Base-by-base conservation (phyloP, 2,113 vertebrate genomes). In the Zosterops hypoxanthus region DNA sequence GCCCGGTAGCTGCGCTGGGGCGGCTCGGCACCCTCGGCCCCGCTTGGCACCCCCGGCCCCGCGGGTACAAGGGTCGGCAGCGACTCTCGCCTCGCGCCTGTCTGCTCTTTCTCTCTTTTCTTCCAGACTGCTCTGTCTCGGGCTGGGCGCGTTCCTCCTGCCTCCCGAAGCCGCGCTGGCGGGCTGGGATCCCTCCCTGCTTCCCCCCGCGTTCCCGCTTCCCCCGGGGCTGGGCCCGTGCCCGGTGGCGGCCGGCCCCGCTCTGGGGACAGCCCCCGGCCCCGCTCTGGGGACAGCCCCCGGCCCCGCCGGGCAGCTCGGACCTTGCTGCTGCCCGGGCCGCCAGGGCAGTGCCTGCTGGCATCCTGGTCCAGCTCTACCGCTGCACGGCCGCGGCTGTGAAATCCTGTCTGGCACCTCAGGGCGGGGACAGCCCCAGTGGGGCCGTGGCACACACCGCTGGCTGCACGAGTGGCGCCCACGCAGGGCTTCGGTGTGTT, bases 121-220 rank as follows among this genome's bases (percentile, higher is more conserved):
- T 96, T 94, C 66, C 92, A 95, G 95, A 93, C 78, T 17, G 33
- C 85, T 82, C 90, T 88, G 52, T 94, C 90, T 57, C 8, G 57
- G 91, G 94, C 91, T 18, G 42, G 88, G 92, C 72, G 75, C 41
- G 31, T 92, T 83, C 36, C 90, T 93, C 44, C 82, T 82, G 71
- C 76, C 41, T 90, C 36, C 82, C 23, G 92, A 69, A 94, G 92
- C 85, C 14, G 55, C 12, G 55, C 87, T 81, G 26, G 41, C 55
- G 39, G 87, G 63, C 59, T 46, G 50, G n/a, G 36, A 60, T 47
- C 87, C 36, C 36, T 68, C 57, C 70, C 72, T 33, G 52, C 65
- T 83, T 82, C 41, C 28, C 44, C 44, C 75, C 26, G 19, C 82
- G 52, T 92, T 85, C 89, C 41, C 36, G 49, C 75, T 85, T 64